Conservation (phyloP, 53 echinoderm and acorn worm species). For the Actinopyga echinites region DNA sequence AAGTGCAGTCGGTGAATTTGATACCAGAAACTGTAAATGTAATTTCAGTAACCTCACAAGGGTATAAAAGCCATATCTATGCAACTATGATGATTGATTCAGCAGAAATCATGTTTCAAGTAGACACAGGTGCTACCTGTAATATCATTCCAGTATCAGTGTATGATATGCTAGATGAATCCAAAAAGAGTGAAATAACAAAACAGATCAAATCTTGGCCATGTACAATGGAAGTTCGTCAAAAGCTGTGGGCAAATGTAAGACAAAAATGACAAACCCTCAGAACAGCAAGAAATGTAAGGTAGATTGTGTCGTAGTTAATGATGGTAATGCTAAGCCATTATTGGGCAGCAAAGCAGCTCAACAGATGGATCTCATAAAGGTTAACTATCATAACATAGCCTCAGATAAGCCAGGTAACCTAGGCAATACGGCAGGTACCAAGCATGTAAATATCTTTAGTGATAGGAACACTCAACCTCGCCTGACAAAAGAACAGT, state of each 20-base stretch:
- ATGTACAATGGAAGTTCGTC: conserved; percentile 54
- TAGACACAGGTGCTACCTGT: conserved; percentile 60
- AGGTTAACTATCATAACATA: conserved; percentile 10
- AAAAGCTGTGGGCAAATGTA: conserved; percentile 57
- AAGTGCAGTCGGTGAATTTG: background rate
- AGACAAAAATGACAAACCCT: background rate
- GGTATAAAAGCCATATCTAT: background rate
- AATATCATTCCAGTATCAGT: conserved; percentile 42
- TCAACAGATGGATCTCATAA: conserved; percentile 21
- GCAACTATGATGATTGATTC: conserved; percentile 27
- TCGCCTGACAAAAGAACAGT: background rate
- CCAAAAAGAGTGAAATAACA: background rate
- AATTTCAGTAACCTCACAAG: background rate
- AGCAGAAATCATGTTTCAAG: conserved; percentile 42
- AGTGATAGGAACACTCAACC: background rate
- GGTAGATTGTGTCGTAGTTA: background rate
- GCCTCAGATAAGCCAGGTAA: background rate
- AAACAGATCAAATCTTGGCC: conserved; percentile 30
- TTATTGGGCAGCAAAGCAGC: conserved; percentile 12
- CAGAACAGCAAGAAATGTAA: background rate
- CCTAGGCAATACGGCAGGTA: background rate
- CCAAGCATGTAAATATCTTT: background rate
- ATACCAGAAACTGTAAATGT: background rate
- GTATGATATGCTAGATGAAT: background rate
- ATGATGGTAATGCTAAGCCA: background rate